Base-by-base conservation (phyloP, 2,888 invertebrate genomes). In the Antheraea yamamai region DNA sequence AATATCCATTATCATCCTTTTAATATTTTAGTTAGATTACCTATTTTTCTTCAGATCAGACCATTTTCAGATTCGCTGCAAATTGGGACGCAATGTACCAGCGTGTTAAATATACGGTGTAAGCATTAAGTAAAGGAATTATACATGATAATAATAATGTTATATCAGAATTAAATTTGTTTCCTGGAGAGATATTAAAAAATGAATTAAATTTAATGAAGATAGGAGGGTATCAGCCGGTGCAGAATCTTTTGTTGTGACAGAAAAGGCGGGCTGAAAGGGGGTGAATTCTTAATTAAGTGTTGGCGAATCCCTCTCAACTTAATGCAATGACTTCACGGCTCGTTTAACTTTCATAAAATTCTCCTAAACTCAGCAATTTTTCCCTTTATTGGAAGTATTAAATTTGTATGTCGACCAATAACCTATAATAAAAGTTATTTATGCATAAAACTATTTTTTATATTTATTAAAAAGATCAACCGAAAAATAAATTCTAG, bases 281-380 rank as follows among this genome's bases (percentile, higher is more conserved):
- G 90, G 90, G 89, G 91, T 85, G 93, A 91, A 92, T 91, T 89
- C 91, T 93, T 94, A 94, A 95, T 95, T 94, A 95, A 94, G 94
- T 94, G 94, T 92, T 89, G 89, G 91, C 88, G 89, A 88, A 90
- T 92, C 92, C 91, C 92, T 91, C 90, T 91, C 88, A 86, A 87
- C 92, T 92, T 94, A 94, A 94, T 93, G 93, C 94, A 91, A 94
- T 91, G 94, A 91, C 90, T 91, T 93, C 88, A 91, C 91, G 92
- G 88, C 92, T 94, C 94, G 93, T 95, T 94, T 92, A 92, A 92
- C 93, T 92, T 94, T 92, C 92, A 93, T 93, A 92, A 91, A 93
- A 94, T 92, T 93, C 93, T 87, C 88, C 90, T 88, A 90, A 89
- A 90, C 90, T 93, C 92, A 91, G 93, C 92, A 88, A 89, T 92